phyloP scores from a whole-genome alignment of 2,888 invertebrate species.

The Germaria angustata region DNA sequence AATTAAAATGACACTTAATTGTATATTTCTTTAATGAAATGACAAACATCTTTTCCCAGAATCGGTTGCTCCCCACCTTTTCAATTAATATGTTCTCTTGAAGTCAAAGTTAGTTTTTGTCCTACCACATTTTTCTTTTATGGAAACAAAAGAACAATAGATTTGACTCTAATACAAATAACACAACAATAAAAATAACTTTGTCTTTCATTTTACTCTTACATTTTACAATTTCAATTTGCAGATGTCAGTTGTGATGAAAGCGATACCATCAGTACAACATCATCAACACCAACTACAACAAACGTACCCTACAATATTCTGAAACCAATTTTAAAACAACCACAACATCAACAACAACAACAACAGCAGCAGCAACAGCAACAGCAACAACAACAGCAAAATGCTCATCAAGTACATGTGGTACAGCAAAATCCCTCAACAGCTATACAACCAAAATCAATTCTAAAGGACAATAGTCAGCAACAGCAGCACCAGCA shows the following conservation, averaged over 20 bases:
- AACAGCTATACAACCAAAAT: constrained; percentile 62
- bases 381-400: constrained; percentile 60
- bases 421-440: constrained; percentile 64
- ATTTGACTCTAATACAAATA: too few relatives aligned
- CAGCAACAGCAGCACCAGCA: constrained; percentile 68
- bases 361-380: constrained; percentile 69
- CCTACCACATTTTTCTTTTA: too few relatives aligned
- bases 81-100: too few relatives aligned
- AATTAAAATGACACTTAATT: too few relatives aligned
- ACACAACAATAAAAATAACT: too few relatives aligned
- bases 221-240: constrained; percentile 44
- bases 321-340: constrained; percentile 74
- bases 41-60: too few relatives aligned
- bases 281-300: constrained; percentile 74
- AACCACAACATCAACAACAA: constrained; percentile 68
- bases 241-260: constrained; percentile 77
- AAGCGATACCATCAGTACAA: constrained; percentile 75
- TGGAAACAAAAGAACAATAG: too few relatives aligned
- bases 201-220: constrained; percentile 4
- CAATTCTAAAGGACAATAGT: constrained; percentile 63
- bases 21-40: too few relatives aligned
- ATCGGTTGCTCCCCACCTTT: too few relatives aligned
- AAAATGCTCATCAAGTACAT: constrained; percentile 66
- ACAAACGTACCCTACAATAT: constrained; percentile 70
- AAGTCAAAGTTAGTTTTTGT: too few relatives aligned